Percentiles rank a stretch among this genome's conserved stretches.
These are phyloP conservation scores for Hassar affinis DNA, from an alignment of 2,113 vertebrate species.

Conservation along the genomic window DNA sequence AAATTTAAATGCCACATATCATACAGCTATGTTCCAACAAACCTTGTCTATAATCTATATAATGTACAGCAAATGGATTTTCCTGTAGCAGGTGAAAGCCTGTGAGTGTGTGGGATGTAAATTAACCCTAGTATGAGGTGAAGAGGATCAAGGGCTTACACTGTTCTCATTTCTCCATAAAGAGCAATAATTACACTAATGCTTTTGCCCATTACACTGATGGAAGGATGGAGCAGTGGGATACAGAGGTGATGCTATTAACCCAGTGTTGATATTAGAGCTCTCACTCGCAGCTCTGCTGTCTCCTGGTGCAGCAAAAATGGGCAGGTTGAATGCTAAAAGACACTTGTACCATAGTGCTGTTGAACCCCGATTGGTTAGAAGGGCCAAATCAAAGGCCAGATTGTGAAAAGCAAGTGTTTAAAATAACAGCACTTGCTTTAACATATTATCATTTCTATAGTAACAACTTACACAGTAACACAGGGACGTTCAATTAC, in stretches of 20 bases:
- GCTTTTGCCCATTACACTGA: slow-evolving; percentile 6
- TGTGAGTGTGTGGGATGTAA: not conserved
- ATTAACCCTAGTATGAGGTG: slow-evolving; percentile 16
- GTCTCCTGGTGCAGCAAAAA: not conserved
- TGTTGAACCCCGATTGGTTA: not conserved
- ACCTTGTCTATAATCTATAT: not conserved
- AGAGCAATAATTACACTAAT: slow-evolving; percentile 15
- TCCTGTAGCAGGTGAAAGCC: too few species aligned
- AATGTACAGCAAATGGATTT: not conserved
- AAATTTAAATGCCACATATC: not conserved
- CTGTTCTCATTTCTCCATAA: slow-evolving; percentile 4
- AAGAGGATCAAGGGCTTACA: slow-evolving; percentile 4
- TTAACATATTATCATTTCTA: not conserved
- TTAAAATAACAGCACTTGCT: too few species aligned
- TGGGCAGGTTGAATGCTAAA: not conserved
- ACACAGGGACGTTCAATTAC: not conserved
- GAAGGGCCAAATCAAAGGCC: not conserved
- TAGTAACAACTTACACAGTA: too few species aligned
- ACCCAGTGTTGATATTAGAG: not conserved
- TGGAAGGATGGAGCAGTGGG: not conserved
- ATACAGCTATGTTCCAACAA: not conserved
- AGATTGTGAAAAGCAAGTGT: too few species aligned
- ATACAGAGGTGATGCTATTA: slow-evolving; percentile 2
- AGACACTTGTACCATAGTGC: not conserved
- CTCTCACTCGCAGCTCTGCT: not conserved